Base-by-base conservation (phyloP, 2,888 invertebrate species). In the Dioctria linearis region DNA sequence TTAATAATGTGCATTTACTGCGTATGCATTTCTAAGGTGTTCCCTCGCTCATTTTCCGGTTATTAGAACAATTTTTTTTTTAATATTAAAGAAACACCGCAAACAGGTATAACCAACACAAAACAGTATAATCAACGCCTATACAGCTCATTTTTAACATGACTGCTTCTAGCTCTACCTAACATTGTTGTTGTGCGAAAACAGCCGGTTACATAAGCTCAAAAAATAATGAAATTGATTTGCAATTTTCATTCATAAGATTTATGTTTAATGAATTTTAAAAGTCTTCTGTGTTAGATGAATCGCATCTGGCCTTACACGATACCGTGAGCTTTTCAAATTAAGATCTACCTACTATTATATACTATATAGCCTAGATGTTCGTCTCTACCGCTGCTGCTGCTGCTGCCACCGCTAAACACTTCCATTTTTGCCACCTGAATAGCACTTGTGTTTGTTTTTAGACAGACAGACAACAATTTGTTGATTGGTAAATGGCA, bases 241-340 rank as follows among this genome's bases (percentile, higher is more conserved):
- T 80, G 80, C 67, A 80, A 75, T 80, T 80, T 80, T 80, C 80
- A 80, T 80, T 80, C 80, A 80, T 80, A 75, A 80, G 76, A 57
- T 80, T 80, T 54, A 76, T 76, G 65, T 75, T 80, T 78, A 51
- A 51, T 78, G 51, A 78, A 65, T 78, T 61, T 43, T 13, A 75
- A 46, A 25, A 25, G 25, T 25, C 75, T 75, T 61, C 51, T 71
- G 25, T 25, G 71, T 51, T 71, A 54, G 37, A 51, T 61, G 75
- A 59, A 43, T 51, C n/a, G 75, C 75, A 75, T 43, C 43, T 59
- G 75, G 37, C 75, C 75, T 75, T 75, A 59, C 73, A 39, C 51
- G n/a, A 11, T n/a, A n/a, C n/a, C 59, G 5, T 46, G 46, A 46
- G 46, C 5, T 13, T 51, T 6, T 57, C 57, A 57, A 57, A 3